Evolutionary conservation across 1,140 invertebrate genomes (phyloP).

Genomic region (Drosophila biarmipes): DNA sequence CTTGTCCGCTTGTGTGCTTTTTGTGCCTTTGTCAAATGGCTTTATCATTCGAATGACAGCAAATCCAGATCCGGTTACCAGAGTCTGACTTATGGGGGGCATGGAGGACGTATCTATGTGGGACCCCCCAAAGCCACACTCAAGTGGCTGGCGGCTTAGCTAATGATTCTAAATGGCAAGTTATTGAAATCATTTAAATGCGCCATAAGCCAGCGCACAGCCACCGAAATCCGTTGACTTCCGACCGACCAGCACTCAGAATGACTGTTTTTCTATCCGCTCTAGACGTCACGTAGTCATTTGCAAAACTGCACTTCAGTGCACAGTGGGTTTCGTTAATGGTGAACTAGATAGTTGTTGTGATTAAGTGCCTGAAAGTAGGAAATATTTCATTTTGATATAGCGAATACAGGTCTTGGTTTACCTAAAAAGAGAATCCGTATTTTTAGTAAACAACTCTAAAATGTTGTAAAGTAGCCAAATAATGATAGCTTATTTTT

Average conservation of each 20-base stretch:
- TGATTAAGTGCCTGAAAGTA: not conserved
- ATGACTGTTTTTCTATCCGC: conserved; percentile 23
- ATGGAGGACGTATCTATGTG: conserved; percentile 5
- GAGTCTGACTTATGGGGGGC: conserved; percentile 47
- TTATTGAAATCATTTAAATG: conserved; percentile 76
- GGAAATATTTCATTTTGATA: too few species aligned
- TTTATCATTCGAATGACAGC: conserved; percentile 76
- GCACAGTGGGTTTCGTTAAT: conserved; percentile 19
- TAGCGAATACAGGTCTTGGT: too few species aligned
- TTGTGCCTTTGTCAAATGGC: conserved; percentile 67
- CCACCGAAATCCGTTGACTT: conserved; percentile 49
- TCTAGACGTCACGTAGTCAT: conserved; percentile 33
- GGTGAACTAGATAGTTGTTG: not conserved
- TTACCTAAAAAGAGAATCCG: too few species aligned
- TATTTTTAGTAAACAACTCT: too few species aligned
- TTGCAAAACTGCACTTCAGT: conserved; percentile 19
- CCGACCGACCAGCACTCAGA: conserved; percentile 8
- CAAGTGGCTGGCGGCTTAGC: conserved; percentile 60
- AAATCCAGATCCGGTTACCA: conserved; percentile 59
- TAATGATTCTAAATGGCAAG: conserved; percentile 64
- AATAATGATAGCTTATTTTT: too few species aligned
- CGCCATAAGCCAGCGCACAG: conserved; percentile 36
- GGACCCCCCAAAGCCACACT: conserved; percentile 45
- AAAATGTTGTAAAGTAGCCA: too few species aligned
- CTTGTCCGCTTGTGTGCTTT: conserved; percentile 69